Evolutionary conservation across 2,797 vertebrate species (phyloP), one percentile per base, ranked within the genome.

Genomic region (Pseudotriccus pelzelni): DNA sequence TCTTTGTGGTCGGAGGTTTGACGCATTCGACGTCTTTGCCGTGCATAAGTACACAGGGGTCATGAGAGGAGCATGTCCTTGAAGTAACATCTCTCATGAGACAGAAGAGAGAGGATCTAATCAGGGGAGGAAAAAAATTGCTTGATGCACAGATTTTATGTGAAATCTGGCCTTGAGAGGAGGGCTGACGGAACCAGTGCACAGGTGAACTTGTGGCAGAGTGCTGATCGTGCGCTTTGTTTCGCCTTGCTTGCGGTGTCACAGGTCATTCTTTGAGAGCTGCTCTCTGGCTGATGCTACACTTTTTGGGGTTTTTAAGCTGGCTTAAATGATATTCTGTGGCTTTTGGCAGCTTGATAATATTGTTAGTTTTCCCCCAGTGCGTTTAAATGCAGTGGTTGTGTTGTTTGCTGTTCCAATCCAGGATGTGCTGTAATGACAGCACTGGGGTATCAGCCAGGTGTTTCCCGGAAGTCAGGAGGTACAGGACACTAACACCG

Each of bases 401-500:
- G 30, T 47, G 72, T 63, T 94, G 93, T 97, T 96, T 96, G 97
- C 94, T 85, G 89, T 87, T 90, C 44, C 7, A 8, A 59, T 47
- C 84, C 96, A 97, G 98, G 97, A 98, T 96, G 94, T 95, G 68
- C 66, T 43, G 7, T 94, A 55, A 20, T 83, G 95, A 81, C 47
- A 87, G 89, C 67, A 14, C 68, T 43, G 84, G 41, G 92, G 96
- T 66, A 43, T 73, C 73, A 86, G 23, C 66, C 98, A 98, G 98
- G 98, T 98, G 98, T 92, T 98, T 98, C 97, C 98, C 64, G 95
- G 96, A 97, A 95, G 76, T 30, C 59, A 77, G 94, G 76, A 75
- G 73, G 84, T 93, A 79, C 95, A 82, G 80, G 90, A 87, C 80
- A 69, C 85, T 62, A 12, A 59, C 14, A 12, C 55, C 63, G 1